A percentile compares a stretch with the other conserved stretches of the same genome.
Evolutionary conservation across 2,113 vertebrate species (phyloP).

Genomic region (Hucho hucho): DNA sequence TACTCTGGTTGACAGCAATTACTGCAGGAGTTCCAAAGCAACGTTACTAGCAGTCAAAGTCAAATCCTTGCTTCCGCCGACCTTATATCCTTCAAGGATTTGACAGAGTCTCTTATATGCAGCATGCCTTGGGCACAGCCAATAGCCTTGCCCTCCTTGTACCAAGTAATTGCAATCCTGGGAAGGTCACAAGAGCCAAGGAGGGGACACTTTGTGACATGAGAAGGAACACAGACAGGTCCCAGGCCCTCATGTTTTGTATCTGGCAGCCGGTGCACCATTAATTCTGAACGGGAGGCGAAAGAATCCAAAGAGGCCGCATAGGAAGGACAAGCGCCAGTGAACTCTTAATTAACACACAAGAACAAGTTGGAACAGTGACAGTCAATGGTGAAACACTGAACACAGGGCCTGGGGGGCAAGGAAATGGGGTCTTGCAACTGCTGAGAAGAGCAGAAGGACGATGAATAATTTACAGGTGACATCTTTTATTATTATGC

Average conservation of each 20-base stretch:
- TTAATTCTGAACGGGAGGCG: constrained; percentile 40
- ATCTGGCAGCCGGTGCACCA: constrained; percentile 16
- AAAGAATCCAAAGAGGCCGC: constrained; percentile 40
- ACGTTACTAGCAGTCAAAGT: too few relatives aligned
- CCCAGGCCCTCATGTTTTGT: constrained; percentile 17
- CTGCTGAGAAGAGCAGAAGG: constrained; percentile 38
- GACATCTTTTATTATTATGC: neutral
- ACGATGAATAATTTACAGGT: constrained; percentile 52
- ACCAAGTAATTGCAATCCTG: constrained; percentile 17
- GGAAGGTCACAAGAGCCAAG: neutral
- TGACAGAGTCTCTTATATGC: too few relatives aligned
- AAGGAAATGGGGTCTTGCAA: constrained; percentile 33
- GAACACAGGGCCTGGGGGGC: constrained; percentile 9
- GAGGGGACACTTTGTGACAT: constrained; percentile 14
- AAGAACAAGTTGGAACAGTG: constrained; percentile 47
- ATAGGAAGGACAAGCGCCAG: constrained; percentile 38
- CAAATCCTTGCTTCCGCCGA: too few relatives aligned
- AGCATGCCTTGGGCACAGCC: neutral
- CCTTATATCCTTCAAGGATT: too few relatives aligned
- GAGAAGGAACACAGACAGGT: constrained; percentile 28
- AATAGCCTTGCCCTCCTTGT: constrained; percentile 5
- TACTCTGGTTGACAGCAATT: too few relatives aligned
- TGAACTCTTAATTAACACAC: constrained; percentile 46
- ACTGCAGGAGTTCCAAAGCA: too few relatives aligned
- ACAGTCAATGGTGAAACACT: constrained; percentile 38